A percentile compares a stretch with the other conserved stretches of the same genome.
phyloP scores from a whole-genome alignment of 2,797 vertebrate genomes.

The Todus mexicanus region DNA sequence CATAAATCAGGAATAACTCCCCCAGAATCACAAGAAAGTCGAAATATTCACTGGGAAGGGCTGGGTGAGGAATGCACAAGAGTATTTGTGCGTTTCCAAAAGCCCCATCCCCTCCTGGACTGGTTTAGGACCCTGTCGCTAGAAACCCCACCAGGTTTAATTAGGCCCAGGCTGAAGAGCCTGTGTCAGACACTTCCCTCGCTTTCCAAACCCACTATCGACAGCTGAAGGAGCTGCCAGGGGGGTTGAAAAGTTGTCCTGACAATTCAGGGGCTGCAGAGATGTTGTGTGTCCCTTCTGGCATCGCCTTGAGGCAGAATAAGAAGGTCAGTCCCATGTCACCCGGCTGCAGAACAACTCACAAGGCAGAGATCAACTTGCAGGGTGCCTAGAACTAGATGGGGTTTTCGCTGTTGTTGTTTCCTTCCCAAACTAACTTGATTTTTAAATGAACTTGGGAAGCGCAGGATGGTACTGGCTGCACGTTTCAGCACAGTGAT shows the following conservation, averaged over 20 bases:
- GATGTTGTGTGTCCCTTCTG: neutral
- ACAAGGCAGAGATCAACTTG: neutral
- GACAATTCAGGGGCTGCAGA: neutral
- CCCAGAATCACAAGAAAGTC: neutral
- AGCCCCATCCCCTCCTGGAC: neutral
- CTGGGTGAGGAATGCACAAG: neutral
- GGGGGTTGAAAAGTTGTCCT: neutral
- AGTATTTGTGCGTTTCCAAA: rapidly evolving
- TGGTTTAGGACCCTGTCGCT: neutral
- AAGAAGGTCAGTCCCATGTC: neutral
- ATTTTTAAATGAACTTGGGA: neutral
- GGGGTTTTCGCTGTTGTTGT: neutral
- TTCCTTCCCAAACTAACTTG: neutral
- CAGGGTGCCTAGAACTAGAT: neutral
- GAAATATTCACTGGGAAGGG: neutral
- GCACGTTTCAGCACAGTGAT: neutral
- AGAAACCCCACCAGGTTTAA: neutral
- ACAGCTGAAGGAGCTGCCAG: neutral
- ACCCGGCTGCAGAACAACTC: rapidly evolving
- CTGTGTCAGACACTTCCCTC: rapidly evolving
- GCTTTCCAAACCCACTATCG: neutral
- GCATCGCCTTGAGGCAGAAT: neutral
- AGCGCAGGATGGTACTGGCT: neutral
- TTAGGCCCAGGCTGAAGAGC: neutral
- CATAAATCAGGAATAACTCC: neutral